Conservation (phyloP, 2,888 invertebrate genomes). For the Pyrocoelia pectoralis region DNA sequence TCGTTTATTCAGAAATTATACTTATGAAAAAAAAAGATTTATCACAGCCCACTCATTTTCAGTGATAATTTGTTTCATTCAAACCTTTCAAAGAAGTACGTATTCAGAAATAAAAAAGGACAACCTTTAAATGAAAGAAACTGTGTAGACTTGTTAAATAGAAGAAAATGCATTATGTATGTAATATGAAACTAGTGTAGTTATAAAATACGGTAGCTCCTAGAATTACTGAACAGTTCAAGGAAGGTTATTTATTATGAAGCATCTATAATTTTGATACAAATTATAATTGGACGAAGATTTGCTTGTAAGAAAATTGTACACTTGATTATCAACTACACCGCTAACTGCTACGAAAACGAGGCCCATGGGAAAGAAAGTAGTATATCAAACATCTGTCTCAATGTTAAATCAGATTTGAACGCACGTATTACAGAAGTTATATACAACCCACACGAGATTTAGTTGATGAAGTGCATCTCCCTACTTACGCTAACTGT, state of each 20-base stretch:
- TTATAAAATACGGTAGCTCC: conserved; percentile 31
- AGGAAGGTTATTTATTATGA: too few relatives aligned
- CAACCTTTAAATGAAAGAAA: conserved; percentile 23
- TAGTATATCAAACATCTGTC: conserved; percentile 33
- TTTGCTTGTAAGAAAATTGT: too few relatives aligned
- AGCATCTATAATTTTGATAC: too few relatives aligned
- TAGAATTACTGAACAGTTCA: too few relatives aligned
- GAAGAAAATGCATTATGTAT: conserved; percentile 36
- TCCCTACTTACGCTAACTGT: conserved; percentile 23
- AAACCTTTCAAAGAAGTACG: conserved; percentile 21
- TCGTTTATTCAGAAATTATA: background rate
- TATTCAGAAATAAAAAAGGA: conserved; percentile 19
- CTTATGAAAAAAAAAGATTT: conserved; percentile 18
- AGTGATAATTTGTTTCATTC: conserved; percentile 30
- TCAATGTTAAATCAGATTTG: conserved; percentile 28
- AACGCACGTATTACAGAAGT: conserved; percentile 23
- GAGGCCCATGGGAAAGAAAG: conserved; percentile 23
- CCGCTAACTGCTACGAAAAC: conserved; percentile 29
- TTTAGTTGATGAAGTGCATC: conserved; percentile 23
- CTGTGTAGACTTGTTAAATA: conserved; percentile 33
- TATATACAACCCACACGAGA: conserved; percentile 34
- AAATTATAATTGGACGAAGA: too few relatives aligned
- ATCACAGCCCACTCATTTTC: conserved; percentile 29
- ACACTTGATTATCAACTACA: too few relatives aligned
- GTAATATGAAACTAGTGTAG: conserved; percentile 25